phyloP scores from a whole-genome alignment of 2,888 invertebrate species.

The Mythimna vitellina region DNA sequence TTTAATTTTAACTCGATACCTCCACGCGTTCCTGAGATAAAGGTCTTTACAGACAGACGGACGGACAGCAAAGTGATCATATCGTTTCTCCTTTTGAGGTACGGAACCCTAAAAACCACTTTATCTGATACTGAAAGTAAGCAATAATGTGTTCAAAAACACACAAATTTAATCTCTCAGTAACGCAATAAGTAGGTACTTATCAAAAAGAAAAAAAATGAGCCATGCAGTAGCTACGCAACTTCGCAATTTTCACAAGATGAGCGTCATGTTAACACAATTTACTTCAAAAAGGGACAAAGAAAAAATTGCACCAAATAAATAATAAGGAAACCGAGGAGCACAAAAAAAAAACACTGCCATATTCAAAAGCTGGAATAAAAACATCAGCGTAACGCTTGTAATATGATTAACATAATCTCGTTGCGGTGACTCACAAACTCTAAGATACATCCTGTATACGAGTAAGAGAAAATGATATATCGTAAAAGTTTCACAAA shows the following conservation, averaged over 20 bases:
- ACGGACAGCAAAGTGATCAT: too few relatives aligned
- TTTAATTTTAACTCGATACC: too few relatives aligned
- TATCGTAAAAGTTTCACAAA: conserved; percentile 64
- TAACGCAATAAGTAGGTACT: neutral
- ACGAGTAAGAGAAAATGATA: conserved; percentile 62
- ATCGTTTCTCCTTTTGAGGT: too few relatives aligned
- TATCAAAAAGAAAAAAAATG: neutral
- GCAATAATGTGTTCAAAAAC: neutral
- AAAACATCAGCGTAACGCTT: conserved; percentile 55
- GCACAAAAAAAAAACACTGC: conserved; percentile 27
- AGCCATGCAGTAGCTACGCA: neutral
- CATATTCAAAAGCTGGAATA: conserved; percentile 60
- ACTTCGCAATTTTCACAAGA: neutral
- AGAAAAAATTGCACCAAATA: conserved; percentile 35
- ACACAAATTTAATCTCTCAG: neutral
- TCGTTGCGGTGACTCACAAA: conserved; percentile 59
- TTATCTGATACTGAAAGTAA: neutral
- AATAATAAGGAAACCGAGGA: conserved; percentile 15
- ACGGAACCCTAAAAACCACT: too few relatives aligned
- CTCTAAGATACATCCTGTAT: conserved; percentile 54
- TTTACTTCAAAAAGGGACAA: conserved; percentile 14
- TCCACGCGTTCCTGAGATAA: too few relatives aligned
- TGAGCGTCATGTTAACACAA: conserved; percentile 21
- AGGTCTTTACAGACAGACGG: too few relatives aligned
- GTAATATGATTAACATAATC: conserved; percentile 67